phyloP scores from a whole-genome alignment of 2,797 vertebrate species.

The Enteromius radiatus region DNA sequence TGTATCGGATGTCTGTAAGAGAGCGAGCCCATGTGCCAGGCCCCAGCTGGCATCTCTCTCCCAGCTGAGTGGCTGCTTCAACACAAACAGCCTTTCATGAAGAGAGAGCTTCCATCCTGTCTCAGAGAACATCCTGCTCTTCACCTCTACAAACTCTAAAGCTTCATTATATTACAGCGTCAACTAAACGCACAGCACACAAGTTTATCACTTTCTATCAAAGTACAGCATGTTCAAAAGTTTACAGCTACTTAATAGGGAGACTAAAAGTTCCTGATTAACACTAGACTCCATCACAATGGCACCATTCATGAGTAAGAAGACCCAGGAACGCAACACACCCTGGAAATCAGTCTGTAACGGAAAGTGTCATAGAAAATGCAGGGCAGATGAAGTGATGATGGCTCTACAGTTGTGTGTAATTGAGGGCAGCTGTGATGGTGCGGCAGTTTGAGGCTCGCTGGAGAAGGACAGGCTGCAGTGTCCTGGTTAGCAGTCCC shows the following conservation, averaged over 20 bases:
- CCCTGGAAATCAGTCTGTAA: neutral
- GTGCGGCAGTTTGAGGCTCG: constrained; percentile 39
- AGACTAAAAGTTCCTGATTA: neutral
- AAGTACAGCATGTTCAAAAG: constrained; percentile 2
- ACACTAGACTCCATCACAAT: neutral
- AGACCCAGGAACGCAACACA: constrained; percentile 1
- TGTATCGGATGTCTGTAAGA: neutral
- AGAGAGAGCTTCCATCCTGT: constrained; percentile 37
- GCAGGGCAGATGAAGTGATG: constrained; percentile 23
- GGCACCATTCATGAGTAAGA: neutral
- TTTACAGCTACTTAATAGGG: neutral
- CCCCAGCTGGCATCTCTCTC: constrained; percentile 39
- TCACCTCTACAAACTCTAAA: constrained; percentile 28
- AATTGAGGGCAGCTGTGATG: constrained; percentile 61
- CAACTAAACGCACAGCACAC: neutral
- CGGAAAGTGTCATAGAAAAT: neutral
- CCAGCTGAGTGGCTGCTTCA: constrained; percentile 29
- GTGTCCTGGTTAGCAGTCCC: constrained; percentile 79
- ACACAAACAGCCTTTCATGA: constrained; percentile 48
- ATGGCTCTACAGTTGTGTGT: constrained; percentile 38
- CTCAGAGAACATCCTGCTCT: constrained; percentile 30
- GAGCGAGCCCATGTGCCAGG: constrained; percentile 31
- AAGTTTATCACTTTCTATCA: neutral
- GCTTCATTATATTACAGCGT: neutral
- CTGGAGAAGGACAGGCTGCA: constrained; percentile 63